Percentiles rank a stretch among this genome's conserved stretches.
phyloP scores from a whole-genome alignment of 1,140 invertebrate genomes.

The Orussus abietinus region DNA sequence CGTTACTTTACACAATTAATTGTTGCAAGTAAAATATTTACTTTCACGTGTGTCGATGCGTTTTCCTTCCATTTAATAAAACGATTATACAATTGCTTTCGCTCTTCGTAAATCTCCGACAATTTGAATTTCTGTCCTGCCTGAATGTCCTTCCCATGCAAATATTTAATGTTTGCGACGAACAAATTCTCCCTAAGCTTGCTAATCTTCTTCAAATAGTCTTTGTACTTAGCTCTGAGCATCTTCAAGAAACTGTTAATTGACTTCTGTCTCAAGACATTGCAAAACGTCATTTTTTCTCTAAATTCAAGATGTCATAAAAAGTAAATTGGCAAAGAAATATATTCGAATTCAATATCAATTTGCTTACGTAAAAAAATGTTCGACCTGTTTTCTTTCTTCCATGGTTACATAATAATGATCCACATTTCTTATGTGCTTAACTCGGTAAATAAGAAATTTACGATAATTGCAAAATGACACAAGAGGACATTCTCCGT shows the following conservation, averaged over 20 bases:
- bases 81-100: not conserved
- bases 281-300: constrained; percentile 16
- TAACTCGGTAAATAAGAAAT: constrained; percentile 14
- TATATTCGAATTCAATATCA: not conserved
- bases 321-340: constrained; percentile 2
- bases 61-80: not conserved
- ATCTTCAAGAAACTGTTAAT: not conserved
- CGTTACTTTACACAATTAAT: constrained; percentile 5
- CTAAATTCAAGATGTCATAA: constrained; percentile 12
- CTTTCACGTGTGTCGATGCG: not conserved
- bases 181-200: not conserved
- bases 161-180: too few species aligned
- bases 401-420: constrained; percentile 15
- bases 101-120: not conserved
- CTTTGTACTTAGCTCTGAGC: not conserved
- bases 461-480: constrained; percentile 20
- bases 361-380: constrained; percentile 25
- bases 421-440: constrained; percentile 17
- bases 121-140: too few species aligned
- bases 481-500: constrained; percentile 24
- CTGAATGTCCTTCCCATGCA: too few species aligned
- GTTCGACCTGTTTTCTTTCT: constrained; percentile 12
- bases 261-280: constrained; percentile 13
- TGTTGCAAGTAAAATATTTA: constrained; percentile 13
- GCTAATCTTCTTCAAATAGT: not conserved